Evolutionary conservation across 2,888 invertebrate species (phyloP), one percentile per base, ranked within the genome.

Genomic region (Drosophila vallismaia): DNA sequence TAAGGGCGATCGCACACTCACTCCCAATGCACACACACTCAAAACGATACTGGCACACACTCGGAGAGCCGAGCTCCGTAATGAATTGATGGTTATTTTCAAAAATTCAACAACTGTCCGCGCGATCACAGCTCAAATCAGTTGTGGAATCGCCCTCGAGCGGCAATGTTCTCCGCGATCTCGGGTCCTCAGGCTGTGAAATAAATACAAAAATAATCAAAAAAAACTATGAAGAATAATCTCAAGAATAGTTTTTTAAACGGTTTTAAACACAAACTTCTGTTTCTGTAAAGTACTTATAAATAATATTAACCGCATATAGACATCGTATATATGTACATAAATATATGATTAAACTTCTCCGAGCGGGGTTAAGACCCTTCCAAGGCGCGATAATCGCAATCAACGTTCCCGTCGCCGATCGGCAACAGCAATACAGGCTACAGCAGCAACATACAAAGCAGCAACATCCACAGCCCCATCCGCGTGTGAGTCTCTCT

Each of bases 31-130:
- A 19, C 42, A 28, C 60, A 38, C 28, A 62, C 46, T 62, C 53
- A 29, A 55, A 19, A 19, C 19, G 19, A 19, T 19, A 19, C 28
- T 28, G 28, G 26, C 57, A 60, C 26, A 56, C 42, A 46, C 44
- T 26, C 57, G 33, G 71, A 59, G 44, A 42, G 31, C 58, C 28
- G 57, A 44, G 55, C 76, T 82, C 62, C 50, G 87, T 71, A 82
- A 79, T 83, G 86, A 87, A 85, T 82, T 82, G 82, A 82, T 82
- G 82, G 82, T 85, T 87, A 85, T 84, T 87, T 87, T 86, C 88
- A 86, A 89, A 89, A 90, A 91, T 89, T 84, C 90, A 91, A 91
- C 90, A 89, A 91, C 91, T 90, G 89, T 86, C 87, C 89, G 90
- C 79, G 88, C 82, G 91, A 89, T 89, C 89, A 76, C 74, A 86